These are phyloP conservation scores for Bellardia pandia DNA, from an alignment of 2,888 invertebrate species.

Conservation along the genomic window DNA sequence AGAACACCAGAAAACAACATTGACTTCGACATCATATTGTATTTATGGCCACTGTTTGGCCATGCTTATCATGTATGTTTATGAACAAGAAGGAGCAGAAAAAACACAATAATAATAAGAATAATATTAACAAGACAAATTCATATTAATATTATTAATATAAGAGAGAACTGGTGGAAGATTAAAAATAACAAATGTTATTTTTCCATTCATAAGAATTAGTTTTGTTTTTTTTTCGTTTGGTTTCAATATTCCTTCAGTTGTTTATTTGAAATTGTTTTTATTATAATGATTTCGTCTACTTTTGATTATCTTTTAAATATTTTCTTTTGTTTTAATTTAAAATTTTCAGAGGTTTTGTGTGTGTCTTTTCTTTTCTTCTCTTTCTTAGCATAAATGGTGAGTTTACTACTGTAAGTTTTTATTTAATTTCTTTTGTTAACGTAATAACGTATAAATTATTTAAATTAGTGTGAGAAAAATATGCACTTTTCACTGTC, in stretches of 20 bases:
- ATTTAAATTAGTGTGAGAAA: constrained; percentile 62
- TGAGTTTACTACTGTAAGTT: constrained; percentile 29
- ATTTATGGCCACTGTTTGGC: constrained; percentile 56
- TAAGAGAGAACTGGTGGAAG: constrained; percentile 10
- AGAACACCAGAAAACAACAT: constrained; percentile 2
- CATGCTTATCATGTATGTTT: constrained; percentile 60
- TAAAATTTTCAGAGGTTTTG: background rate
- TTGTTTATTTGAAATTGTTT: constrained; percentile 14
- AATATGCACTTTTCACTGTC: constrained; percentile 4
- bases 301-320: background rate
- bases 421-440: background rate
- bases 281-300: constrained; percentile 33
- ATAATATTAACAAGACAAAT: constrained; percentile 15
- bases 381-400: background rate
- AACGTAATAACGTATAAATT: constrained; percentile 30
- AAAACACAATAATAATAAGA: background rate
- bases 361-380: background rate
- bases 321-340: constrained; percentile 5
- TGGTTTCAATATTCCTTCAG: background rate
- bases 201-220: constrained; percentile 33
- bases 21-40: constrained; percentile 29
- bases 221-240: background rate
- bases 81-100: background rate
- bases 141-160: background rate
- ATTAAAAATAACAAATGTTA: constrained; percentile 30